Conservation (phyloP, 92 coral and sea anemone species). For the Porites lobata region DNA sequence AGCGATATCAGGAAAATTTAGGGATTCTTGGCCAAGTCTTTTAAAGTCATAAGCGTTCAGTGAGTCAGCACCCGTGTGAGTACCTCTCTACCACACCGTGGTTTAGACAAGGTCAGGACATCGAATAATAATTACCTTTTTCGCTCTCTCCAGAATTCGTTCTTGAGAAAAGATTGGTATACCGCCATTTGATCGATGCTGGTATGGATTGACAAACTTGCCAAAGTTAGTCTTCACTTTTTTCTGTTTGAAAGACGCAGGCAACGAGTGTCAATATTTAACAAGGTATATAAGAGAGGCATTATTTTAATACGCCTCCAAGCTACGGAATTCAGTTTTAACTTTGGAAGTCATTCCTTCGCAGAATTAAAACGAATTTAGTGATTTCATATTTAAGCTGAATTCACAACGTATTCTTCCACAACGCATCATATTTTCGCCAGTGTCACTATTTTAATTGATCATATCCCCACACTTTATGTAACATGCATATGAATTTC, state of each 20-base stretch:
- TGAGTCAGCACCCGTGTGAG: too few relatives aligned
- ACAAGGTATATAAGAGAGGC: background rate
- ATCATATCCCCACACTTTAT: too few relatives aligned
- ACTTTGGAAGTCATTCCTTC: background rate
- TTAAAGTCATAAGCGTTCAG: too few relatives aligned
- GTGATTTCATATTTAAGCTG: too few relatives aligned
- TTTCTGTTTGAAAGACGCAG: conserved; percentile 51
- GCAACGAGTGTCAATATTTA: background rate
- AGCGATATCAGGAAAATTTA: too few relatives aligned
- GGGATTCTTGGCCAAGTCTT: too few relatives aligned
- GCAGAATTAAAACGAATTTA: background rate
- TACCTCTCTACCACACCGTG: background rate
- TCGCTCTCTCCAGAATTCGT: conserved; percentile 82
- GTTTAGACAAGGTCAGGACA: background rate
- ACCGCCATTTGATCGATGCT: conserved; percentile 90
- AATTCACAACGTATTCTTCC: too few relatives aligned
- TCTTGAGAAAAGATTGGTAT: conserved; percentile 96
- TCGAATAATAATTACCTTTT: conserved; percentile 64
- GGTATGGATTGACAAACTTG: conserved; percentile 90
- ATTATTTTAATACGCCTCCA: too few relatives aligned
- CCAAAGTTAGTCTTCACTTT: conserved; percentile 83
- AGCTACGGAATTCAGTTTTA: too few relatives aligned
- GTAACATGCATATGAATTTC: too few relatives aligned
- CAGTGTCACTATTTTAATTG: too few relatives aligned
- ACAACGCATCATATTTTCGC: too few relatives aligned